phyloP scores from a whole-genome alignment of 1,140 invertebrate genomes.

The Ceratina calcarata region DNA sequence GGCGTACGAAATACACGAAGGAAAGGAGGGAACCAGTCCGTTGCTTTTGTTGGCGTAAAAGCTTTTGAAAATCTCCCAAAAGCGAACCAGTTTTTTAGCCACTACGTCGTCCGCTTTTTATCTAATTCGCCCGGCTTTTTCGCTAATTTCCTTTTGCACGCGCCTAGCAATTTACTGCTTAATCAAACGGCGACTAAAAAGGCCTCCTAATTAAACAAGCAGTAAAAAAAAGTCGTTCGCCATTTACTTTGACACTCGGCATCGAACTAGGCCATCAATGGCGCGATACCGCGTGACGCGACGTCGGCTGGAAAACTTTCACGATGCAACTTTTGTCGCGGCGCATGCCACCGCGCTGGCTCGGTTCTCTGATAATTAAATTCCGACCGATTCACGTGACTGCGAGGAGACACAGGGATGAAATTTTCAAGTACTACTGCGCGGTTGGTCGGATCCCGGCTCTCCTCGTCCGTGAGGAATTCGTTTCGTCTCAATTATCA shows the following conservation, averaged over 20 bases:
- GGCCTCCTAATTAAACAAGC: conserved; percentile 50
- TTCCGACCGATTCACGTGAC: conserved; percentile 28
- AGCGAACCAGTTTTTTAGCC: background rate
- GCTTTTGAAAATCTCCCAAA: background rate
- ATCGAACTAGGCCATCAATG: conserved; percentile 33
- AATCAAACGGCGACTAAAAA: conserved; percentile 61
- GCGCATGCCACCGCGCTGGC: background rate
- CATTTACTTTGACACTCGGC: conserved; percentile 41
- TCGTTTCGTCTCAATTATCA: conserved; percentile 2
- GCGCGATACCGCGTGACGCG: background rate
- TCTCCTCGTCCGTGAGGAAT: background rate
- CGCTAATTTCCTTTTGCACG: conserved; percentile 24
- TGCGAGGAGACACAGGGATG: background rate
- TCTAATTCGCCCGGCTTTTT: background rate
- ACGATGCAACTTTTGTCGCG: conserved; percentile 13
- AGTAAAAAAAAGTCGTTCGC: background rate
- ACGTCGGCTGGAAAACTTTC: conserved; percentile 16
- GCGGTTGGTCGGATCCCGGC: background rate
- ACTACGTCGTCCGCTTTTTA: background rate
- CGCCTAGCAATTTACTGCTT: conserved; percentile 25
- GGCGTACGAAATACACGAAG: background rate
- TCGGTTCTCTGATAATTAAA: conserved; percentile 32
- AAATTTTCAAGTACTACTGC: conserved; percentile 15
- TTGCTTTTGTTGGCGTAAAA: background rate
- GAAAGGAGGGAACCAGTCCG: too few relatives aligned